Evolutionary conservation across 2,797 vertebrate species (phyloP), one percentile per base, ranked within the genome.

Genomic region (Hydrolagus colliei): DNA sequence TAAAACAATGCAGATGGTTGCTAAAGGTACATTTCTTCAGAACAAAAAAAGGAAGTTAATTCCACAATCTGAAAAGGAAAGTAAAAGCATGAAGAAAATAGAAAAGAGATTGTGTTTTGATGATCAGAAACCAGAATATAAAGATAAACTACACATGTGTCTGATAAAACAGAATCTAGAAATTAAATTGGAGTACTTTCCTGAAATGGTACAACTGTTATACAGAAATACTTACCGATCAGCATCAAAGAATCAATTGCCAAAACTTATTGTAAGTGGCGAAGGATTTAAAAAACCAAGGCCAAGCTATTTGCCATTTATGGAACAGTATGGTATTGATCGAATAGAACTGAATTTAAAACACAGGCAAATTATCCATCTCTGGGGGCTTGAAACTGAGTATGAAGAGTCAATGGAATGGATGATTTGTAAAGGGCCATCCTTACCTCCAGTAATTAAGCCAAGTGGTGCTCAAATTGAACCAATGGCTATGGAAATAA

Each of bases 311-410:
- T 22, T 86, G 62, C n/a, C 61, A 52, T 86, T 61, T 74, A 75
- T 86, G 63, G 52, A 86, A 73, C 22, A 73, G 9, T 18, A 62
- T 74, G 13, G 5, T 75, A 10, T 75, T 73, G 32, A 86, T 12
- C 11, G 32, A 12, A 22, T 86, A 62, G 85, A 86, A 27, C 3
- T 61, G 62, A 73, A 86, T 14, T 35, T 75, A 67, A 86, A 74
- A 16, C 85, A 86, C 16, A 86, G 73, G 62, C 20, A 32, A 11
- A 22, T 86, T 62, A 41, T 32, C 9, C 41, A 62, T 65, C 14
- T 86, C 16, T 75, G 59, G 59, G 85, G 85, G 73, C 22, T 35
- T 86, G 7, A 16, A 59, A 73, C 61, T 16, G 16, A 14, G 1
- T 86, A 65, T n/a, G 22, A 73, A 61, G 18, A 74, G 62, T 75